A percentile compares a stretch with the other conserved stretches of the same genome.
phyloP scores from a whole-genome alignment of 2,113 vertebrate species.

The Anarrhichthys ocellatus region DNA sequence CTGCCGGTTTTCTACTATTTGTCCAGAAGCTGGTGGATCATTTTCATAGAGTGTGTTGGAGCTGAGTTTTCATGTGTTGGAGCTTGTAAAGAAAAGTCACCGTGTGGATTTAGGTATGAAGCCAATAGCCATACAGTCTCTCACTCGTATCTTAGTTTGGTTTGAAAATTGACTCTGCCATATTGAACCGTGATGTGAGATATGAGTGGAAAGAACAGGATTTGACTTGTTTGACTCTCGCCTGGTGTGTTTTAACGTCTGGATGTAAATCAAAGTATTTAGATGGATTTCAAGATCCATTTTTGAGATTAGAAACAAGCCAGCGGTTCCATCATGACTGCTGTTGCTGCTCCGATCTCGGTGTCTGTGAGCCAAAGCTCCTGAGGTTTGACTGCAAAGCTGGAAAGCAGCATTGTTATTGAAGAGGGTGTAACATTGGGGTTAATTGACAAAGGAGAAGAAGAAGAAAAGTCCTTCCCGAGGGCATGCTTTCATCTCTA shows the following conservation, averaged over 20 bases:
- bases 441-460: slow-evolving; percentile 80
- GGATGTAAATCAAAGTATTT: slow-evolving; percentile 46
- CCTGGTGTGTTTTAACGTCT: slow-evolving; percentile 39
- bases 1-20: slow-evolving; percentile 53
- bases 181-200: slow-evolving; percentile 35
- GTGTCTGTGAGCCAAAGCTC: slow-evolving; percentile 33
- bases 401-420: slow-evolving; percentile 77
- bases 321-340: slow-evolving; percentile 15
- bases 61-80: slow-evolving; percentile 29
- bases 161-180: slow-evolving; percentile 9
- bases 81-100: slow-evolving; percentile 53
- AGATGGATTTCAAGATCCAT: slow-evolving; percentile 29
- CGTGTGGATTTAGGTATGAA: slow-evolving; percentile 58
- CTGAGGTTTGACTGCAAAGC: slow-evolving; percentile 45
- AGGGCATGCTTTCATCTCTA: slow-evolving; percentile 82
- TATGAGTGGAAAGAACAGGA: slow-evolving; percentile 18
- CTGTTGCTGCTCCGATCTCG: neutral
- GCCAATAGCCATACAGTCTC: slow-evolving; percentile 47
- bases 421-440: slow-evolving; percentile 81
- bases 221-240: slow-evolving; percentile 43
- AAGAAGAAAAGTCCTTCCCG: slow-evolving; percentile 68
- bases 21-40: slow-evolving; percentile 25
- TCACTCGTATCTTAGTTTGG: slow-evolving; percentile 31
- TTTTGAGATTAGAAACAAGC: slow-evolving; percentile 38
- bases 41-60: slow-evolving; percentile 32